Percentiles rank a stretch among this genome's conserved stretches.
These are phyloP conservation scores for Hemistola chrysoprasaria DNA, from an alignment of 2,888 invertebrate species.

Conservation along the genomic window DNA sequence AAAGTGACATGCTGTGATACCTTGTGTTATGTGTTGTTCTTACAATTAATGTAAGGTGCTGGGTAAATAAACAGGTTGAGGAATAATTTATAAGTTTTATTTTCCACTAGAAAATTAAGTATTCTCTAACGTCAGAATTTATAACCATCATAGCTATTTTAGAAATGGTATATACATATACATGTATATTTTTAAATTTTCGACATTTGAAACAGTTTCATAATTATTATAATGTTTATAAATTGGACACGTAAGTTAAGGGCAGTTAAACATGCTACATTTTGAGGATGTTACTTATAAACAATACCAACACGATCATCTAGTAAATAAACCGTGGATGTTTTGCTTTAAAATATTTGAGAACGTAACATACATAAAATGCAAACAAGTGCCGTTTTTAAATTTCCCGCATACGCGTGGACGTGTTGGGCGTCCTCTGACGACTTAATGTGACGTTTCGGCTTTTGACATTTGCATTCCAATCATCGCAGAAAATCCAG, in stretches of 20 bases:
- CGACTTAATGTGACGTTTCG: conserved; percentile 42
- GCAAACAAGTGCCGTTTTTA: conserved; percentile 31
- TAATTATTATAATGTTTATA: no score
- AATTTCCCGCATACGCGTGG: conserved; percentile 46
- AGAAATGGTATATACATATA: no score
- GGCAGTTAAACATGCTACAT: no score
- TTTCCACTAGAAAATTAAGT: conserved; percentile 4
- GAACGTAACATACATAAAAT: conserved; percentile 3
- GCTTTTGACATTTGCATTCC: conserved; percentile 34
- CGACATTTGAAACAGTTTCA: no score
- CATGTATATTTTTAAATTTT: no score
- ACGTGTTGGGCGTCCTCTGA: conserved; percentile 46
- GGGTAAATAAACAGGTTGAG: conserved; percentile 74
- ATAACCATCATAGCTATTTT: no score
- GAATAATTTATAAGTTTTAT: conserved; percentile 36
- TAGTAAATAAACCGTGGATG: no score
- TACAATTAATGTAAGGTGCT: conserved; percentile 58
- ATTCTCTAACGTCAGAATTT: no score
- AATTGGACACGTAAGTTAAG: no score
- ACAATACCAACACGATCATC: no score
- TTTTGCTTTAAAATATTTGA: no score
- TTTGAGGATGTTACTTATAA: no score
- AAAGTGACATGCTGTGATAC: conserved; percentile 61
- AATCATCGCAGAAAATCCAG: conserved; percentile 22
- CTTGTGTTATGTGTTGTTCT: conserved; percentile 52